Conservation (phyloP, 2,888 invertebrate species). For the Colostygia pectinataria region DNA sequence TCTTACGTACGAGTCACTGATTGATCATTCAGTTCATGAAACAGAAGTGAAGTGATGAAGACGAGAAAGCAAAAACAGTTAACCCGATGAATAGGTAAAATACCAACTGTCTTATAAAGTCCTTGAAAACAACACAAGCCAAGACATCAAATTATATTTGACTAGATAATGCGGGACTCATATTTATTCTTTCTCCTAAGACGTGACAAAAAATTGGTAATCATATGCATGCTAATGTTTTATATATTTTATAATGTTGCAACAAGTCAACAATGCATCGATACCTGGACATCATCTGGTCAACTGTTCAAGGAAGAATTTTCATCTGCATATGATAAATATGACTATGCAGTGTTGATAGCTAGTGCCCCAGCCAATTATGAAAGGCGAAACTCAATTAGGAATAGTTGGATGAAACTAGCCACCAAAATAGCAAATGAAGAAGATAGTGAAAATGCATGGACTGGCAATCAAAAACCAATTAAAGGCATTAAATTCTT, state of each 20-base stretch:
- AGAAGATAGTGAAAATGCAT: constrained; percentile 58
- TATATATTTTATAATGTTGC: constrained; percentile 85
- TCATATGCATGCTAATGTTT: constrained; percentile 76
- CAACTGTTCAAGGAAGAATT: constrained; percentile 43
- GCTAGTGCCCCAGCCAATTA: constrained; percentile 89
- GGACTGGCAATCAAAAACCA: constrained; percentile 37
- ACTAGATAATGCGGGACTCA: constrained; percentile 38
- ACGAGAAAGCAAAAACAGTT: too few relatives aligned
- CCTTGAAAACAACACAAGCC: too few relatives aligned
- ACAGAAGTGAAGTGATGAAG: too few relatives aligned
- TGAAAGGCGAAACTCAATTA: constrained; percentile 87
- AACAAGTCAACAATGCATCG: constrained; percentile 82
- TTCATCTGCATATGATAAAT: constrained; percentile 39
- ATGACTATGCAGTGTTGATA: constrained; percentile 87
- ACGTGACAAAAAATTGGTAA: constrained; percentile 61
- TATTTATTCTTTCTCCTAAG: constrained; percentile 41
- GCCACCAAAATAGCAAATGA: constrained; percentile 45
- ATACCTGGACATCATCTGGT: constrained; percentile 47
- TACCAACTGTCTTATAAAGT: too few relatives aligned
- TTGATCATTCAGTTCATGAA: too few relatives aligned
- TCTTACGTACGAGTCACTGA: too few relatives aligned
- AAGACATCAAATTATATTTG: not conserved
- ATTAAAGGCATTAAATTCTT: constrained; percentile 52
- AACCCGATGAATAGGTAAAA: too few relatives aligned
- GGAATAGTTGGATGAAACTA: constrained; percentile 92